phyloP scores from a whole-genome alignment of 2,888 invertebrate genomes.

The Acrobasis repandana region DNA sequence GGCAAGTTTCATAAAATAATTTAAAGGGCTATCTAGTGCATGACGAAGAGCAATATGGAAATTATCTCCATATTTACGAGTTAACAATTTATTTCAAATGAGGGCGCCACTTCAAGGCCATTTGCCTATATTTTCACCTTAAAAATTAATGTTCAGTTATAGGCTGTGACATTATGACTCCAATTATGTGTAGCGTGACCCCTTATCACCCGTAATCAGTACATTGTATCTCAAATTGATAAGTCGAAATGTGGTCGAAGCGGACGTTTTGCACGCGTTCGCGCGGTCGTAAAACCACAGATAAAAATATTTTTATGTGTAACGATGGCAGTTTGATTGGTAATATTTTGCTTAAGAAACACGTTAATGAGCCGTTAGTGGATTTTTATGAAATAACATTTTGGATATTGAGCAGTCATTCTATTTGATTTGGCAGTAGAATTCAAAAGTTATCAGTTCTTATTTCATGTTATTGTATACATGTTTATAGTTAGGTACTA shows the following conservation, averaged over 20 bases:
- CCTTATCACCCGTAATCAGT: slow-evolving; percentile 15
- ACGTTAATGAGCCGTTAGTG: slow-evolving; percentile 2
- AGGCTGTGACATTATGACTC: slow-evolving; percentile 7
- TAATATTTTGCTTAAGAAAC: slow-evolving; percentile 3
- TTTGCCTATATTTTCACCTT: too few species aligned
- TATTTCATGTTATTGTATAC: too few species aligned
- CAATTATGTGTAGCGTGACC: slow-evolving; percentile 19
- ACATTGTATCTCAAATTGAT: slow-evolving; percentile 19
- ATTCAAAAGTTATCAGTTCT: too few species aligned
- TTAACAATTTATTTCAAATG: too few species aligned
- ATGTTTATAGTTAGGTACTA: too few species aligned
- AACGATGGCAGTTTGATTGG: background rate
- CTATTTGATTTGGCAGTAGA: background rate
- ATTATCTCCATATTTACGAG: too few species aligned
- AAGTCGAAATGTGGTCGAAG: slow-evolving; percentile 11
- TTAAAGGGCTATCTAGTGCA: too few species aligned
- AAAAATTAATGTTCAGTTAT: slow-evolving; percentile 2
- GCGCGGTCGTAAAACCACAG: slow-evolving; percentile 14
- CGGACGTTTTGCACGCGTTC: slow-evolving; percentile 15
- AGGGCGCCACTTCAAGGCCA: too few species aligned
- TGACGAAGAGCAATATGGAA: too few species aligned
- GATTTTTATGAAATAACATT: background rate
- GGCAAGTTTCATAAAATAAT: too few species aligned
- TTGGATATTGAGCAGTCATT: background rate
- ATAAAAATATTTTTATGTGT: slow-evolving; percentile 13